Conservation (phyloP, 2,797 vertebrate species). For the Cephalopachus bancanus region DNA sequence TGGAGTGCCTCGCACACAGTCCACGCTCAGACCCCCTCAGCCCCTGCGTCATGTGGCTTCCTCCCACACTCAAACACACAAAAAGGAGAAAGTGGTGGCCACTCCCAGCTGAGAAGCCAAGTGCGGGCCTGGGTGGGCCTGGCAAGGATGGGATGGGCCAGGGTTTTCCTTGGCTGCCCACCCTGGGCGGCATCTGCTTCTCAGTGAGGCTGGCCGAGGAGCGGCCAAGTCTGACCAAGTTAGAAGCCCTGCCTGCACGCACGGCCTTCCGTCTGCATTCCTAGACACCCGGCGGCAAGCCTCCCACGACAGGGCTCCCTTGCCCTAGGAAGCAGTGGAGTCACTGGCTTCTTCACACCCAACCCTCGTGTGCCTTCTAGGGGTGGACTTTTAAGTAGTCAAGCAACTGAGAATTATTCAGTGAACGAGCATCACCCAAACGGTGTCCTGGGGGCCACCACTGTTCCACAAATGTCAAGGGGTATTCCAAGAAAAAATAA, state of each 20-base stretch:
- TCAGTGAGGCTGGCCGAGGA: background rate
- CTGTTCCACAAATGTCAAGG: background rate
- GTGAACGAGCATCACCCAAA: background rate
- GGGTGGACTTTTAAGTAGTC: background rate
- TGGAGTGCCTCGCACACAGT: background rate
- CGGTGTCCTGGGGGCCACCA: background rate
- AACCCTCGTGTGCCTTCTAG: background rate
- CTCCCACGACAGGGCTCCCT: background rate
- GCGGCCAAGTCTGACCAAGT: background rate
- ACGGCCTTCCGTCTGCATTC: background rate
- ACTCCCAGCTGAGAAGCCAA: background rate
- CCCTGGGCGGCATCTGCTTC: background rate
- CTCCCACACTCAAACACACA: slow-evolving; percentile 53
- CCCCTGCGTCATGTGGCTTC: background rate
- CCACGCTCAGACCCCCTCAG: background rate
- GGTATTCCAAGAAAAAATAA: background rate
- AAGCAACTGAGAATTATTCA: background rate
- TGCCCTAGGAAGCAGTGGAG: background rate
- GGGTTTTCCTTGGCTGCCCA: background rate
- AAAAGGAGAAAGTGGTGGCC: background rate
- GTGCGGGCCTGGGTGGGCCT: slow-evolving; percentile 24
- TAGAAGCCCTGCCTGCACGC: background rate
- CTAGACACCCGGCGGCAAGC: background rate
- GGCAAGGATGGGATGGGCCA: background rate
- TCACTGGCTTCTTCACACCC: background rate